Conservation (phyloP, 1,140 invertebrate species). For the Cylas formicarius region DNA sequence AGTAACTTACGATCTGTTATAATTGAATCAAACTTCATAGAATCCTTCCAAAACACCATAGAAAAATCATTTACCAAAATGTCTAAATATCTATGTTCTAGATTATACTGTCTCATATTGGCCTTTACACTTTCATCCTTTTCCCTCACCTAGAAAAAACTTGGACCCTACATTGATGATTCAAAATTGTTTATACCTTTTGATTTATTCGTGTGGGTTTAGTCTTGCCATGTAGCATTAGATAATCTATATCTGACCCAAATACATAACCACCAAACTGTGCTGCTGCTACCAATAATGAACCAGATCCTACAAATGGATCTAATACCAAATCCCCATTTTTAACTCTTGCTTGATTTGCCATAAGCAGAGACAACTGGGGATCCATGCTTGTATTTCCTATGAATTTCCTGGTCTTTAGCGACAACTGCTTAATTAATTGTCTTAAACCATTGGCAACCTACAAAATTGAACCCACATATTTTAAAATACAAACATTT, state of each 20-base stretch:
- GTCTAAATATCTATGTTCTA: slow-evolving; percentile 71
- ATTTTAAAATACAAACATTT: slow-evolving; percentile 3
- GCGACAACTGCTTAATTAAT: slow-evolving; percentile 67
- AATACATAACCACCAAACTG: slow-evolving; percentile 85
- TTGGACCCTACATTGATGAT: not conserved
- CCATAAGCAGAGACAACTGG: slow-evolving; percentile 85
- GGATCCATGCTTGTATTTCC: slow-evolving; percentile 98
- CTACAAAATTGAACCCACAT: slow-evolving; percentile 44
- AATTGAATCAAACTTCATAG: slow-evolving; percentile 73
- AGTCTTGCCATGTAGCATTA: slow-evolving; percentile 84
- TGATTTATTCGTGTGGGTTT: slow-evolving; percentile 69
- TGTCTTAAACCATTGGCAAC: slow-evolving; percentile 74
- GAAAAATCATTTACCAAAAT: slow-evolving; percentile 87
- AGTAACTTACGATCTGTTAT: slow-evolving; percentile 86
- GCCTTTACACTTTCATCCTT: slow-evolving; percentile 77
- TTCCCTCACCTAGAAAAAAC: slow-evolving; percentile 52
- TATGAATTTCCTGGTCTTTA: slow-evolving; percentile 89
- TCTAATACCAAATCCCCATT: slow-evolving; percentile 75
- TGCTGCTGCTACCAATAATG: slow-evolving; percentile 83
- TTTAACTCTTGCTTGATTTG: slow-evolving; percentile 79
- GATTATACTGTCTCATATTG: slow-evolving; percentile 83
- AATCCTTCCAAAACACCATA: slow-evolving; percentile 64
- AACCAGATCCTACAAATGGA: slow-evolving; percentile 94
- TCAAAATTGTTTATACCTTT: slow-evolving; percentile 47
- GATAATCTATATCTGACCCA: slow-evolving; percentile 89